A percentile compares a stretch with the other conserved stretches of the same genome.
These are phyloP conservation scores for Heteractis magnifica DNA, from an alignment of 92 coral and sea anemone genomes.

Conservation along the genomic window DNA sequence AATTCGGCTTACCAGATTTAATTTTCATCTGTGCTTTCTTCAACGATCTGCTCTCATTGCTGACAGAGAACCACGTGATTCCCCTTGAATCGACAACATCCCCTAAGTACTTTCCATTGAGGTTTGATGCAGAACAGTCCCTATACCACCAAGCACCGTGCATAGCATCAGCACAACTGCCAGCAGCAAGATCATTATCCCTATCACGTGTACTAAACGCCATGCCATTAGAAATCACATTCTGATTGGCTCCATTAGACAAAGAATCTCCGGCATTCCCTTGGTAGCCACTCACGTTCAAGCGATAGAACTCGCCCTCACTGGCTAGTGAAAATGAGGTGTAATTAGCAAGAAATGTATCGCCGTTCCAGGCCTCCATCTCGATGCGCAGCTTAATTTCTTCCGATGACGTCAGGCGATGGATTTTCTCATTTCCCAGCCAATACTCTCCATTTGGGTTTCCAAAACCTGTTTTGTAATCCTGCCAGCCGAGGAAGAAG, in stretches of 20 bases:
- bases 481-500: slow-evolving; percentile 14
- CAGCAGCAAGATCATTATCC: neutral
- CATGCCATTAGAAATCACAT: neutral
- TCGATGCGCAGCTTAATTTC: neutral
- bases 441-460: slow-evolving; percentile 14
- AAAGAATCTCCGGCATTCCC: slow-evolving; percentile 48
- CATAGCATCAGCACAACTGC: neutral
- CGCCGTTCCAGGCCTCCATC: slow-evolving; percentile 33
- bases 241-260: slow-evolving; percentile 1
- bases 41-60: neutral
- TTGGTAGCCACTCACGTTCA: slow-evolving; percentile 25
- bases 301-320: slow-evolving; percentile 22
- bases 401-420: neutral
- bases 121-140: neutral
- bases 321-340: slow-evolving; percentile 15
- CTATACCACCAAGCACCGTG: neutral
- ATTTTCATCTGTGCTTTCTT: neutral
- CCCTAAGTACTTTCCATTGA: slow-evolving; percentile 4
- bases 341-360: slow-evolving; percentile 28
- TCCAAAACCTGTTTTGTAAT: slow-evolving; percentile 15
- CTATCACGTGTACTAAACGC: slow-evolving; percentile 7
- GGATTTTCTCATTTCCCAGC: slow-evolving; percentile 12
- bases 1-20: neutral
- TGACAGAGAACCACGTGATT: neutral
- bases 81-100: neutral